A percentile compares a stretch with the other conserved stretches of the same genome.
These are phyloP conservation scores for Limosa lapponica DNA, from an alignment of 2,797 vertebrate species.

Conservation along the genomic window DNA sequence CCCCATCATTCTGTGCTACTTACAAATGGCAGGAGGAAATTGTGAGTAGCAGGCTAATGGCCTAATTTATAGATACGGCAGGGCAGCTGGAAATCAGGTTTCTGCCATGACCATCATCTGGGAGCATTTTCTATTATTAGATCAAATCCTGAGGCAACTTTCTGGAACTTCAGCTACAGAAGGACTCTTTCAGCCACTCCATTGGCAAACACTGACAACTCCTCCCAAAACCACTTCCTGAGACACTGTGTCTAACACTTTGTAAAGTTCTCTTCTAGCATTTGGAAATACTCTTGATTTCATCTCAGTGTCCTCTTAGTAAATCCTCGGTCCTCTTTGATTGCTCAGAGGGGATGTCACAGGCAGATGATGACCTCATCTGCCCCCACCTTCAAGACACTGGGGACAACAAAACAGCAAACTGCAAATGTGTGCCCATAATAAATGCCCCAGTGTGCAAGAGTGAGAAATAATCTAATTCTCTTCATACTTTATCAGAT, in stretches of 20 bases:
- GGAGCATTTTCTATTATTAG: neutral
- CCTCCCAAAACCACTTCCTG: neutral
- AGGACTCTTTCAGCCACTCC: neutral
- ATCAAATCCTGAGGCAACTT: neutral
- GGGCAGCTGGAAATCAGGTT: constrained; percentile 6
- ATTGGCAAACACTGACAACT: neutral
- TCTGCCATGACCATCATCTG: neutral
- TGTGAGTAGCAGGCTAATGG: constrained; percentile 29
- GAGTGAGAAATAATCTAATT: neutral
- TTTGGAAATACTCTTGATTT: neutral
- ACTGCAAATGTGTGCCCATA: neutral
- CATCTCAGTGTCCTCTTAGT: neutral
- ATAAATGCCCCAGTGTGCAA: neutral
- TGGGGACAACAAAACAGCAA: neutral
- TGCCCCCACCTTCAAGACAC: neutral
- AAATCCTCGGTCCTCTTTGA: neutral
- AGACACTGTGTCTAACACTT: neutral
- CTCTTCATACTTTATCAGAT: neutral
- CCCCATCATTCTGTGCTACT: neutral
- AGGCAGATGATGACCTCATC: neutral
- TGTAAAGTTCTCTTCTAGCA: neutral
- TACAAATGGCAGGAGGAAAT: constrained; percentile 63
- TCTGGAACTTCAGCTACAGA: neutral
- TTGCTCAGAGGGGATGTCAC: neutral
- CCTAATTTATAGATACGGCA: constrained; percentile 38